Base-by-base conservation (phyloP, 2,797 vertebrate species). In the Hyperoplus lanceolatus region DNA sequence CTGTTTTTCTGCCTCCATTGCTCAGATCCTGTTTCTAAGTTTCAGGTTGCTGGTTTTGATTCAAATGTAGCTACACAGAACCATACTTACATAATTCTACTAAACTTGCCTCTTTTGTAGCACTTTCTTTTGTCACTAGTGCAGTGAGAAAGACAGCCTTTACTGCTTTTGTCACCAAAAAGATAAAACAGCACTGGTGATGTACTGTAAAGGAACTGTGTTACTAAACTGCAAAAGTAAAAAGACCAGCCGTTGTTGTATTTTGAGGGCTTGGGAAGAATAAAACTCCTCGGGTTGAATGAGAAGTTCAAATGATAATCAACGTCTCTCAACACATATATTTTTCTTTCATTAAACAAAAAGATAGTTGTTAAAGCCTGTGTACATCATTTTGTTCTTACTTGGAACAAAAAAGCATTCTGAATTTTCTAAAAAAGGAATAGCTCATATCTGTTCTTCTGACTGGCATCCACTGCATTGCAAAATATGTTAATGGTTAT, bases 1-100 rank as follows among this genome's bases (percentile, higher is more conserved):
- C 88, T 93, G 88, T 86, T 88, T 89, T 88, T 78, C 62, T 77
- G 64, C 61, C 70, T 83, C 63, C 43, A 61, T 29, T 46, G 39
- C 58, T 75, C 53, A 77, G 73, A 85, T 84, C 84, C 51, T 73
- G 67, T 82, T 89, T 80, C 63, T 64, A 56, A 59, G 58, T 75
- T 72, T 58, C 48, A 68, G 8, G 69, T 82, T 83, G 36, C 82
- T 87, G 81, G 68, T 86, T 84, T 84, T 70, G 36, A 79, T 84
- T 72, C 38, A 76, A 41, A 74, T 79, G 39, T 81, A 72, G 73
- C 73, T 68, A 61, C 59, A 74, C 48, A 77, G 38, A 73, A 71
- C 70, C 73, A 46, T 56, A 66, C 58, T 77, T 16, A 63, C n/a
- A 29, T 14, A 59, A 18, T 61, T 55, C n/a, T 55, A 55, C 68